A percentile compares a stretch with the other conserved stretches of the same genome.
Conservation (phyloP, 2,113 vertebrate species). For the Regulus satrapa region DNA sequence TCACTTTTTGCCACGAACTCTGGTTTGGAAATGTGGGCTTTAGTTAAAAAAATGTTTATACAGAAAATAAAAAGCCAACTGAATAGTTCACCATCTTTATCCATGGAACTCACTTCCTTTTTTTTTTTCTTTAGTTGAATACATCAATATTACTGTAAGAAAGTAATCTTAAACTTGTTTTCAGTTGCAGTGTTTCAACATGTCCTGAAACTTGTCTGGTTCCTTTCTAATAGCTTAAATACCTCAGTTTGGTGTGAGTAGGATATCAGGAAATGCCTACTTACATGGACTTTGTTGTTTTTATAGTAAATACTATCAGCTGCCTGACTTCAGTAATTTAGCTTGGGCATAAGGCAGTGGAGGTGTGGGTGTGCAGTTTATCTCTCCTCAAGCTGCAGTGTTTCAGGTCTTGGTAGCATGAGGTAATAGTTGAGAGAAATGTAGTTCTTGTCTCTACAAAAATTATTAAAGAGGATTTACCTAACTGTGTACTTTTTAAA, state of each 20-base stretch:
- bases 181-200: background rate
- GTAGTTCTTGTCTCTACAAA: background rate
- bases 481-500: background rate
- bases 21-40: background rate
- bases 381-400: background rate
- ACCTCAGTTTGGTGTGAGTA: background rate
- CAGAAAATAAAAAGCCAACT: background rate
- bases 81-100: background rate
- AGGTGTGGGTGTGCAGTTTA: background rate
- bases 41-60: background rate
- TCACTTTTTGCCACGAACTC: background rate
- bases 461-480: background rate
- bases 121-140: background rate
- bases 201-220: background rate
- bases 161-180: background rate
- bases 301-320: background rate
- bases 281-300: background rate
- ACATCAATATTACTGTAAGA: background rate
- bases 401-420: background rate
- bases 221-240: background rate
- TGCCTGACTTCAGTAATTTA: background rate
- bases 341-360: background rate
- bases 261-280: background rate
- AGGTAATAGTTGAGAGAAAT: background rate
- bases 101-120: background rate